These are phyloP conservation scores for Allophyes oxyacanthae DNA, from an alignment of 2,888 invertebrate species.

Conservation along the genomic window DNA sequence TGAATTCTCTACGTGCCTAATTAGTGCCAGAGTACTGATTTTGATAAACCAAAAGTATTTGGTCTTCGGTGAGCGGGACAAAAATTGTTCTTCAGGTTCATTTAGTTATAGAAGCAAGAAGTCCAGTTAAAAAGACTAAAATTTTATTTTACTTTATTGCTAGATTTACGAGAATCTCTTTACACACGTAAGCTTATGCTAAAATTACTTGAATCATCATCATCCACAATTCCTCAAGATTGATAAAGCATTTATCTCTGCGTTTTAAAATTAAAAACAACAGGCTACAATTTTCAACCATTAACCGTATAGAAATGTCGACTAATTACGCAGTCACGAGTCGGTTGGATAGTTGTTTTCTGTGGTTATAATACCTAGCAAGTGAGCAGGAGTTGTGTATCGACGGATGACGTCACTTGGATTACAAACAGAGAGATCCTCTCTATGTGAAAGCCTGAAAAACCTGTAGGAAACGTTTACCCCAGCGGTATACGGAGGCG, in stretches of 20 bases:
- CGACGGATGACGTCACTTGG: conserved; percentile 59
- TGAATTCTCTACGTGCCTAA: too few relatives aligned
- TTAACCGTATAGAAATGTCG: conserved; percentile 58
- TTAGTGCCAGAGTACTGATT: neutral
- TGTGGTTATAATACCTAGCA: conserved; percentile 49
- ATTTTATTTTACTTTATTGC: too few relatives aligned
- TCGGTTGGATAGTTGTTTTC: conserved; percentile 43
- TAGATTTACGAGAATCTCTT: too few relatives aligned
- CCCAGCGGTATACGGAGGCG: too few relatives aligned
- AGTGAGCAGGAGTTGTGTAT: conserved; percentile 45
- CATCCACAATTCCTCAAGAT: conserved; percentile 8
- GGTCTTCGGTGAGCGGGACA: too few relatives aligned
- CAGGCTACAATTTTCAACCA: conserved; percentile 55
- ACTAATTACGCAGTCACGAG: conserved; percentile 66
- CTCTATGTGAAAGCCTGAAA: conserved; percentile 58
- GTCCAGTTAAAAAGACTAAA: too few relatives aligned
- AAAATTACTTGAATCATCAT: neutral
- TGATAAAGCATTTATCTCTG: conserved; percentile 8
- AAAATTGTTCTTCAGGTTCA: too few relatives aligned
- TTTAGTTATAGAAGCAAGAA: too few relatives aligned
- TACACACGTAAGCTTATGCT: too few relatives aligned
- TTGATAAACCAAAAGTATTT: too few relatives aligned
- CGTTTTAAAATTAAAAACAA: conserved; percentile 28
- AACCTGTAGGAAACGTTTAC: conserved; percentile 2
- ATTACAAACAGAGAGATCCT: too few relatives aligned